Percentiles rank a stretch among this genome's conserved stretches.
phyloP scores from a whole-genome alignment of 1,140 invertebrate species.

The Drosophila arizonae region DNA sequence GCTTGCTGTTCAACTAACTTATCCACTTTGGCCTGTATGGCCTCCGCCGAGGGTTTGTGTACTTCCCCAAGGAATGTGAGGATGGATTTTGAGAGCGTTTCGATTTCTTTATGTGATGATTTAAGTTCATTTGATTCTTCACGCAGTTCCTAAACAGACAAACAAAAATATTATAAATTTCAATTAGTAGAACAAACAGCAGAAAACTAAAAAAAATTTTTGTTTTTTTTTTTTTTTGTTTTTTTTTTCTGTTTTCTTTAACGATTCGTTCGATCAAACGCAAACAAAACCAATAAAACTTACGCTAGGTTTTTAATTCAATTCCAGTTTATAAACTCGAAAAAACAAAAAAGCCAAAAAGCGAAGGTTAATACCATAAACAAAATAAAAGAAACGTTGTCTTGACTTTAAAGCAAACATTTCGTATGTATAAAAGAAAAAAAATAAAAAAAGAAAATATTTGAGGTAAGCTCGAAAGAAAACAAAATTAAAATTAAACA shows the following conservation, averaged over 20 bases:
- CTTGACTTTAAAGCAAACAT: constrained; percentile 36
- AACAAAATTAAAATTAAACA: constrained; percentile 28
- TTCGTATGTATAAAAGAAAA: constrained; percentile 15
- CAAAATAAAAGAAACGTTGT: constrained; percentile 28
- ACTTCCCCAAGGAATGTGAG: constrained; percentile 85
- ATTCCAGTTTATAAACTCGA: constrained; percentile 56
- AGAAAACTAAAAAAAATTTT: background rate
- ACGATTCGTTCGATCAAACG: constrained; percentile 10
- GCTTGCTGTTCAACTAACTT: constrained; percentile 84
- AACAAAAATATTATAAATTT: constrained; percentile 39
- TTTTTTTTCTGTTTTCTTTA: background rate
- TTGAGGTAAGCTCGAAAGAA: constrained; percentile 20
- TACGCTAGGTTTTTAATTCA: constrained; percentile 40
- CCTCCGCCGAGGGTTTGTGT: constrained; percentile 84
- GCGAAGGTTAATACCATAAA: constrained; percentile 49
- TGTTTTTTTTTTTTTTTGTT: background rate
- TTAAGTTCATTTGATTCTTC: constrained; percentile 85
- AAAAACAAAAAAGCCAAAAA: background rate
- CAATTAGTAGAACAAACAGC: background rate
- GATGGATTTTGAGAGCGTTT: constrained; percentile 84
- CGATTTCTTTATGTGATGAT: constrained; percentile 84
- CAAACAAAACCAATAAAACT: constrained; percentile 19
- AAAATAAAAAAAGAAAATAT: constrained; percentile 39
- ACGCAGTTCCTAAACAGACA: constrained; percentile 84
- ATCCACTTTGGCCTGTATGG: constrained; percentile 85